A percentile compares a stretch with the other conserved stretches of the same genome.
Evolutionary conservation across 2,797 vertebrate species (phyloP).

Genomic region (Gobio occitaniae): DNA sequence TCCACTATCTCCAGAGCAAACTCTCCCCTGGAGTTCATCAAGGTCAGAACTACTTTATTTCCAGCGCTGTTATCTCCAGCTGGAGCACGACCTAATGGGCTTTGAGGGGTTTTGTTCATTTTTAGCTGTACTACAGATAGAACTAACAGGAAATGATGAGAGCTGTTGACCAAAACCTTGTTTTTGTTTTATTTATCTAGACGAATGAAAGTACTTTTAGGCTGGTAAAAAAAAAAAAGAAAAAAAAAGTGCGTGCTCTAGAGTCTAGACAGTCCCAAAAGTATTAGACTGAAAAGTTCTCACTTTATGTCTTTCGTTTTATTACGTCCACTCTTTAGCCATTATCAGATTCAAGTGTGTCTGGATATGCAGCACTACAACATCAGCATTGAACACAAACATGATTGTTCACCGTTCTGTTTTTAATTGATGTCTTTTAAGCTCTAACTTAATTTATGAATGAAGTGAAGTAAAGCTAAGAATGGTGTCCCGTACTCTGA

Average conservation of each 20-base stretch:
- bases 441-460: neutral
- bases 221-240: neutral
- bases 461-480: neutral
- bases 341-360: neutral
- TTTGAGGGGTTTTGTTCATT: slow-evolving; percentile 34
- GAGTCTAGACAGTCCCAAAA: slow-evolving; percentile 3
- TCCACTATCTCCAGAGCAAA: slow-evolving; percentile 29
- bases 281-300: slow-evolving; percentile 6
- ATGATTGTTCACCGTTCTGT: neutral
- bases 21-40: slow-evolving; percentile 25
- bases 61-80: slow-evolving; percentile 5
- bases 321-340: neutral
- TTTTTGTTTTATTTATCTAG: slow-evolving; percentile 46
- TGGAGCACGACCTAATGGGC: neutral
- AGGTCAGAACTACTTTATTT: slow-evolving; percentile 29
- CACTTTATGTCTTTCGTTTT: slow-evolving; percentile 6
- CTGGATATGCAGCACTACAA: neutral
- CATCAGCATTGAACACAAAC: neutral
- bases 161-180: slow-evolving; percentile 51
- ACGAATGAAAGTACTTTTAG: slow-evolving; percentile 34
- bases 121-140: slow-evolving; percentile 46
- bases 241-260: slow-evolving; percentile 1
- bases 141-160: slow-evolving; percentile 49
- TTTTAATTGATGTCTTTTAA: slow-evolving; percentile 17
- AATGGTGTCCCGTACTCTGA: too few relatives aligned